Conservation (phyloP, 2,888 invertebrate genomes). For the Patella ulyssiponensis region DNA sequence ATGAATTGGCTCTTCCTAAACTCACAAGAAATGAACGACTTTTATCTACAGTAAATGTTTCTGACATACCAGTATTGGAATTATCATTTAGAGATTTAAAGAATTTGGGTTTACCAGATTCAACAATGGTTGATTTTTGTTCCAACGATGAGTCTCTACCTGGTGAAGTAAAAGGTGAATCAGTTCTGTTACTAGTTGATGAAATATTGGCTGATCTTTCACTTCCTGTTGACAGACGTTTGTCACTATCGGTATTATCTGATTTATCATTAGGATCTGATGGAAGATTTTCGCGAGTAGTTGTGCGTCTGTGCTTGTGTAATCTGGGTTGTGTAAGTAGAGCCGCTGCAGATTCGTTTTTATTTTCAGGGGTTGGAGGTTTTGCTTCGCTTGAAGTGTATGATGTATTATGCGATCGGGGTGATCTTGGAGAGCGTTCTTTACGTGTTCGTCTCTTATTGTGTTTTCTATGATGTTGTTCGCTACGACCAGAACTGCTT, state of each 20-base stretch:
- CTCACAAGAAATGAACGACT: conserved; percentile 52
- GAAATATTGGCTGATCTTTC: neutral
- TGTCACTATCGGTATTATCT: conserved; percentile 30
- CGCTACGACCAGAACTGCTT: conserved; percentile 31
- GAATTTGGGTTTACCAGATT: conserved; percentile 6
- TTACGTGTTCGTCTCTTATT: neutral
- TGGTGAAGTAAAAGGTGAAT: conserved; percentile 21
- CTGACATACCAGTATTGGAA: conserved; percentile 40
- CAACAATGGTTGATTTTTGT: conserved; percentile 1
- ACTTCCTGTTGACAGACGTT: conserved; percentile 14
- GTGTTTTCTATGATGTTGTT: conserved; percentile 34
- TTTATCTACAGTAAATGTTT: conserved; percentile 58
- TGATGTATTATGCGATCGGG: neutral
- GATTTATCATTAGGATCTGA: conserved; percentile 33
- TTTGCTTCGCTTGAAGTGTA: neutral
- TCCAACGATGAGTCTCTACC: conserved; percentile 4
- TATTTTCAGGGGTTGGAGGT: neutral
- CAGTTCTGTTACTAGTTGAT: conserved; percentile 11
- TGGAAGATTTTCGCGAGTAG: conserved; percentile 34
- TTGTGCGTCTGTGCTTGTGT: conserved; percentile 52
- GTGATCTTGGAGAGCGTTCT: neutral
- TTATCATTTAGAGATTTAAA: neutral
- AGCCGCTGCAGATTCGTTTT: conserved; percentile 34
- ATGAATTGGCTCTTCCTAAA: conserved; percentile 11
- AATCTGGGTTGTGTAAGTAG: conserved; percentile 53